Percentiles rank a stretch among this genome's conserved stretches.
Conservation (phyloP, 2,888 invertebrate genomes). For the Amblyjoppa proteus region DNA sequence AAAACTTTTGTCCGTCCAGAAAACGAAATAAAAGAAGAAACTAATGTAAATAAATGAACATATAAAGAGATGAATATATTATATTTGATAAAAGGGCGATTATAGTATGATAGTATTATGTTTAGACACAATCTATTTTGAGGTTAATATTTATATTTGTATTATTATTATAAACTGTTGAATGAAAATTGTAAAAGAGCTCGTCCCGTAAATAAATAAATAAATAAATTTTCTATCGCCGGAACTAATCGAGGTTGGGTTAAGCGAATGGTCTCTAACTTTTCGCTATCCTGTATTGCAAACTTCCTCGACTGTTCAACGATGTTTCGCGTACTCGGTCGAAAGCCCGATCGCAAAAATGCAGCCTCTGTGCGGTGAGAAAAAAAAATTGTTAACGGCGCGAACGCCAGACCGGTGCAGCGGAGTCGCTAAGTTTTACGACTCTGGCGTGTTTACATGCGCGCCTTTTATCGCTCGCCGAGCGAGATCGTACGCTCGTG, state of each 20-base stretch:
- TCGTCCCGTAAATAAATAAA: too few species aligned
- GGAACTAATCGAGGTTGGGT: not conserved
- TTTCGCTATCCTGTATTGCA: not conserved
- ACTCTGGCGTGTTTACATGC: not conserved
- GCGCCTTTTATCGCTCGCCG: not conserved
- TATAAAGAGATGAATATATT: too few species aligned
- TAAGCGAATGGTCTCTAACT: not conserved
- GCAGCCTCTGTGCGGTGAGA: not conserved
- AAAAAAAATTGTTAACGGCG: not conserved
- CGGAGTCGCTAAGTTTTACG: not conserved
- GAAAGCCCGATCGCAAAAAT: not conserved
- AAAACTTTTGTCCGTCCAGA: too few species aligned
- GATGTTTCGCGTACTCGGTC: not conserved
- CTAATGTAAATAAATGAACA: too few species aligned
- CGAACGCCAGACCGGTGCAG: not conserved
- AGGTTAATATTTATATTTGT: too few species aligned
- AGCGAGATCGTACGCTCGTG: not conserved
- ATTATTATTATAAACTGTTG: too few species aligned
- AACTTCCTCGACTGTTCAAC: not conserved
- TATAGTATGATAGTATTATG: too few species aligned
- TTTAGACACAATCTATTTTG: too few species aligned
- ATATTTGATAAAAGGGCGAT: too few species aligned
- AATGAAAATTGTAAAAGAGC: too few species aligned
- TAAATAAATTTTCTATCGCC: not conserved
- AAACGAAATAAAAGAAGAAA: too few species aligned